Conservation (phyloP, 2,797 vertebrate species). For the Onychomys torridus region DNA sequence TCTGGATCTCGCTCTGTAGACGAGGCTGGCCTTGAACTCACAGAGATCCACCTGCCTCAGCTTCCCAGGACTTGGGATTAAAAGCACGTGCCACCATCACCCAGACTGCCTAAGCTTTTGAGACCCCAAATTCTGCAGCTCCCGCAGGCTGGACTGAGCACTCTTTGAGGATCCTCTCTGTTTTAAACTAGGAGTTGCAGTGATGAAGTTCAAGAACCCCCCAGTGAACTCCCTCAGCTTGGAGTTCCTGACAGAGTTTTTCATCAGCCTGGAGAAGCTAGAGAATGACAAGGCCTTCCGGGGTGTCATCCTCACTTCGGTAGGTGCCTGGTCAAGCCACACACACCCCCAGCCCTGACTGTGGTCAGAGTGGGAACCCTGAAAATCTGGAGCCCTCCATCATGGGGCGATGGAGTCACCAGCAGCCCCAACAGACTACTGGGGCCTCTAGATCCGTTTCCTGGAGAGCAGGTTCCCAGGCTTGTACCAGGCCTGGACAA, state of each 20-base stretch:
- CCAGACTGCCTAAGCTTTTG: neutral
- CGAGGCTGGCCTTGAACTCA: neutral
- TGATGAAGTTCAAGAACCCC: conserved; percentile 92
- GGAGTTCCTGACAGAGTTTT: conserved; percentile 94
- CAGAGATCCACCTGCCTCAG: neutral
- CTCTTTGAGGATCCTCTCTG: neutral
- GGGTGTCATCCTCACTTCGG: conserved; percentile 94
- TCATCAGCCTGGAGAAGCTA: conserved; percentile 94
- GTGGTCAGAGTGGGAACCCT: neutral
- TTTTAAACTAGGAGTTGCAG: conserved; percentile 90
- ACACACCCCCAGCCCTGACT: neutral
- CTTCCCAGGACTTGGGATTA: too few species aligned
- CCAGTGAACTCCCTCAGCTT: conserved; percentile 96
- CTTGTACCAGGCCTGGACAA: too few species aligned
- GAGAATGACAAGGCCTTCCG: conserved; percentile 93
- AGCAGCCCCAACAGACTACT: neutral
- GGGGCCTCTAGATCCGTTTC: neutral
- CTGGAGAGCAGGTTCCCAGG: neutral
- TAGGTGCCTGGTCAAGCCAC: conserved; percentile 75
- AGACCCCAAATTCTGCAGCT: too few species aligned
- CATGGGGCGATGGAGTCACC: too few species aligned
- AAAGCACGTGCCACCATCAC: neutral
- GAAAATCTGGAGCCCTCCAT: neutral
- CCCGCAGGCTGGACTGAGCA: too few species aligned
- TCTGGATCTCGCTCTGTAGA: neutral